These are phyloP conservation scores for Acanthornis magna DNA, from an alignment of 2,797 vertebrate species.

Conservation along the genomic window DNA sequence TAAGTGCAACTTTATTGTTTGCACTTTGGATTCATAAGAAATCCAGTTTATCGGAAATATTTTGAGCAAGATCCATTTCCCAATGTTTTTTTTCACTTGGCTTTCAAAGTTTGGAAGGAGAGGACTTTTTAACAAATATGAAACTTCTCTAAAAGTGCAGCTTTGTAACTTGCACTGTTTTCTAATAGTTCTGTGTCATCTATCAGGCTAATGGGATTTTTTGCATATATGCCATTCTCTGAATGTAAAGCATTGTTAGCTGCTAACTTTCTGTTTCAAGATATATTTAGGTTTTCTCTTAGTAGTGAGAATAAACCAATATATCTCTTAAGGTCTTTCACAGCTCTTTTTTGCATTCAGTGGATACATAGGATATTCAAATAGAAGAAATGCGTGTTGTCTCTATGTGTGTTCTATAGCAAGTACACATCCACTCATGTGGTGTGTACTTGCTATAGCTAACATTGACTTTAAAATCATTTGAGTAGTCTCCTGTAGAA, in stretches of 20 bases:
- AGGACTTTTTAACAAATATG: neutral
- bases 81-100: neutral
- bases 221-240: neutral
- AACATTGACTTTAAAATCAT: neutral
- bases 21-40: neutral
- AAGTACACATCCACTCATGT: neutral
- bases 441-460: neutral
- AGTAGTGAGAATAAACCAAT: neutral
- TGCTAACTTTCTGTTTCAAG: neutral
- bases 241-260: neutral
- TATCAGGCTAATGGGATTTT: neutral
- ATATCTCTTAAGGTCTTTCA: neutral
- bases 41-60: accelerated
- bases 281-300: neutral
- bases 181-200: neutral
- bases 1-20: neutral
- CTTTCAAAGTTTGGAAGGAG: neutral
- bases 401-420: neutral
- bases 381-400: neutral
- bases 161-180: neutral
- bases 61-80: neutral
- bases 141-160: neutral
- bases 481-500: neutral
- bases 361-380: neutral
- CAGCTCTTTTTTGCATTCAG: neutral